Conservation (phyloP, 2,888 invertebrate species). For the Pollenia labialis region DNA sequence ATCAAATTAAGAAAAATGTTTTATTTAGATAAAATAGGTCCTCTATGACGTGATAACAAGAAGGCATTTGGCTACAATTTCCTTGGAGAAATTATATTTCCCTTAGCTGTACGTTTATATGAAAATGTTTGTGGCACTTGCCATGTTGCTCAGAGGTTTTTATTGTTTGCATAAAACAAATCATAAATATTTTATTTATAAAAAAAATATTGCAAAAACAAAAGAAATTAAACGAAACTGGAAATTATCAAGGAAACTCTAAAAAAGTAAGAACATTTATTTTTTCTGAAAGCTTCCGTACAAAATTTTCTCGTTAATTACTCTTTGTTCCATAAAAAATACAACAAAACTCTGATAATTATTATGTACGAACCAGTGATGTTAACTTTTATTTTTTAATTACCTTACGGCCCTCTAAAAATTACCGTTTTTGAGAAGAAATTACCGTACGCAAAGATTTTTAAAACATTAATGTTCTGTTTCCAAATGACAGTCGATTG, state of each 20-base stretch:
- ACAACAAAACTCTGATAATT: neutral
- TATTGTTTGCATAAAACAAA: neutral
- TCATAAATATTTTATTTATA: constrained; percentile 21
- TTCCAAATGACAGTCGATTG: too few relatives aligned
- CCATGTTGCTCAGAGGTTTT: neutral
- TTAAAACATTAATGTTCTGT: too few relatives aligned
- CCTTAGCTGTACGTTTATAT: too few relatives aligned
- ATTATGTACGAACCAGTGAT: neutral
- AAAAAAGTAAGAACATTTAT: too few relatives aligned
- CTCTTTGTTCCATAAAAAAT: constrained; percentile 18
- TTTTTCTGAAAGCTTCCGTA: constrained; percentile 27
- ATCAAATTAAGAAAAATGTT: neutral
- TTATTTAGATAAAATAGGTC: neutral
- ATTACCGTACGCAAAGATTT: too few relatives aligned
- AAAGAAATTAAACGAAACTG: constrained; percentile 9
- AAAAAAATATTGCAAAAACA: neutral
- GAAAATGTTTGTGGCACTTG: neutral
- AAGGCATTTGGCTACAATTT: constrained; percentile 24
- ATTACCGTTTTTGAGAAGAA: too few relatives aligned
- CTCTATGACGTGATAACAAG: neutral
- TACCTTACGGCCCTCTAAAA: too few relatives aligned
- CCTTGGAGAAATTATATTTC: neutral
- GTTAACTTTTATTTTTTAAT: too few relatives aligned
- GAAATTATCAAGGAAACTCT: neutral
- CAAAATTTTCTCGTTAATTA: constrained; percentile 35